Base-by-base conservation (phyloP, 92 coral and sea anemone genomes). In the Parazoanthus swiftii region DNA sequence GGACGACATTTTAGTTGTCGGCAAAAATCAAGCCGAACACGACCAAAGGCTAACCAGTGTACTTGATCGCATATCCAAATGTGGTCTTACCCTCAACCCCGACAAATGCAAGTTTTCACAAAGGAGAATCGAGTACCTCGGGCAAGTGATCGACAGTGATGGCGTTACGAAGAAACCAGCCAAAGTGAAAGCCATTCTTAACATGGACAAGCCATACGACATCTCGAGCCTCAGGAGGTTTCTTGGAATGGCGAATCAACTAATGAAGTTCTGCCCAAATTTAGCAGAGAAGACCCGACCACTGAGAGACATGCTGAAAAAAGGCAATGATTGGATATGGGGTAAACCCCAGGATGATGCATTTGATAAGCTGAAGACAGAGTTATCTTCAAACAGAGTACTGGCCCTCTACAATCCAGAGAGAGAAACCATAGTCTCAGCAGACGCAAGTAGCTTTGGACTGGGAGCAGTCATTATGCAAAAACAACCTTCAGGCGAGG, bases 1-100 rank as follows among this genome's bases (percentile, higher is more conserved):
- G 91, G 91, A 91, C 77, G 93, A 91, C 86, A 90, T 90, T 26
- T 76, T 90, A 79, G 88, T 90, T 63, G 70, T 86, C 25, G 92
- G 92, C 8, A 79, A 39, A 86, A 88, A 90, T 35, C 90, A 90
- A 86, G 92, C 90, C 35, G 90, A 88, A 81, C 90, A 90, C 89
- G 93, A 91, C 67, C 86, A 70, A 66, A 82, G 91, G 70, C 88
- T 91, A 15, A 37, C 58, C 67, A 76, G 74, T 81, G 90, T 82
- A 54, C 91, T 88, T 77, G 93, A 79, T 80, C 81, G 93, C 80
- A 86, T 91, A 79, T 83, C 85, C 68, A 77, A 91, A 83, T 65
- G 91, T 81, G 89, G 86, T 65, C 91, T 91, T 48, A 88, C 93
- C 42, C 91, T 89, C 80, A 88, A 91, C 78, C 91, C 85, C 63